A percentile compares a stretch with the other conserved stretches of the same genome.
Conservation (phyloP, 2,797 vertebrate species). For the Melanotaenia trifasciata region DNA sequence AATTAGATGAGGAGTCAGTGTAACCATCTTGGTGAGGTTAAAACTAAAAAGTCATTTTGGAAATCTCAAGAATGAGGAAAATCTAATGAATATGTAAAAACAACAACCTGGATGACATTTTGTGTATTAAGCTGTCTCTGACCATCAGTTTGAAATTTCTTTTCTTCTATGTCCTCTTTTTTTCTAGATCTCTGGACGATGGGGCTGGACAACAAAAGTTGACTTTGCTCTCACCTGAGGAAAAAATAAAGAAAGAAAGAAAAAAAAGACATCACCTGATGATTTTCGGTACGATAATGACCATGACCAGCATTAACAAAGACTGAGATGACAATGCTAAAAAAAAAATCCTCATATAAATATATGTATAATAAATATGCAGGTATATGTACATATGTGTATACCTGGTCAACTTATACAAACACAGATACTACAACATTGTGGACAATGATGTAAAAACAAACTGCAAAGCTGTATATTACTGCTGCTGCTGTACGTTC, state of each 20-base stretch:
- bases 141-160: conserved; percentile 25
- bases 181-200: conserved; percentile 69
- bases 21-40: not conserved
- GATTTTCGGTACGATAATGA: conserved; percentile 89
- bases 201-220: conserved; percentile 75
- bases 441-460: conserved; percentile 89
- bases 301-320: conserved; percentile 85
- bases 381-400: conserved; percentile 74
- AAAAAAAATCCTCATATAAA: conserved; percentile 77
- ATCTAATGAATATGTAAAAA: conserved; percentile 3
- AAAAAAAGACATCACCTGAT: conserved; percentile 62
- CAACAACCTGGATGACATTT: not conserved
- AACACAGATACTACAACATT: conserved; percentile 76
- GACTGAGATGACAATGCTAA: conserved; percentile 82
- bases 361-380: conserved; percentile 66
- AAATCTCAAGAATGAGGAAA: conserved; percentile 4
- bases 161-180: conserved; percentile 28
- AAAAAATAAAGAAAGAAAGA: conserved; percentile 40
- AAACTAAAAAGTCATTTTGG: not conserved
- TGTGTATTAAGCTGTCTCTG: not conserved
- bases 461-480: conserved; percentile 89
- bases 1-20: not conserved
- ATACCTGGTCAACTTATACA: conserved; percentile 80
- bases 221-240: conserved; percentile 76
- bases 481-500: conserved; percentile 92